phyloP scores from a whole-genome alignment of 2,113 vertebrate genomes.

The Paracanthobrama guichenoti region DNA sequence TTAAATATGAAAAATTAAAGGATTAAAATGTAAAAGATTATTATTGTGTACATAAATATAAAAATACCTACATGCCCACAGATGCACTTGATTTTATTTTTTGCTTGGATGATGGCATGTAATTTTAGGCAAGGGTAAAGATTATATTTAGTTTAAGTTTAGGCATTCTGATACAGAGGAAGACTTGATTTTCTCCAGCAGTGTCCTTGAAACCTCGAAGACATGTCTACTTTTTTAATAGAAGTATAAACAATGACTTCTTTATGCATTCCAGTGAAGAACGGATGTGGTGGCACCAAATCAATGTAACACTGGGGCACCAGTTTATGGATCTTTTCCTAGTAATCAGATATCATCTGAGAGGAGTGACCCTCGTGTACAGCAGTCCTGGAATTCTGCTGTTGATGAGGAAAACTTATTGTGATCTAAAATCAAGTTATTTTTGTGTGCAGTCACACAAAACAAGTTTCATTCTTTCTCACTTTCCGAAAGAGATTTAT shows the following conservation, averaged over 20 bases:
- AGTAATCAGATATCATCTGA: conserved; percentile 1
- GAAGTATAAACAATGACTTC: conserved; percentile 9
- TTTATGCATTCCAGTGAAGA: not conserved
- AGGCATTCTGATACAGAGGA: not conserved
- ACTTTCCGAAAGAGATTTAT: conserved; percentile 16
- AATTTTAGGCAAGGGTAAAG: too few species aligned
- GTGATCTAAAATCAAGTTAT: not conserved
- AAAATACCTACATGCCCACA: too few species aligned
- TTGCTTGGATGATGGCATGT: too few species aligned
- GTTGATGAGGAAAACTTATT: not conserved
- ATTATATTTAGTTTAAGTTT: not conserved
- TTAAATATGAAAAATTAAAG: too few species aligned
- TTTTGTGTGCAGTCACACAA: not conserved
- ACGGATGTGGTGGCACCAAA: not conserved
- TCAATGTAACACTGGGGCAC: not conserved
- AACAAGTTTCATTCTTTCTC: not conserved
- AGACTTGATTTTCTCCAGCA: not conserved
- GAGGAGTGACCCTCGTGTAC: not conserved
- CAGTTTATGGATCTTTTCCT: not conserved
- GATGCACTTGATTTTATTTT: too few species aligned
- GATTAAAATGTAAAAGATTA: too few species aligned
- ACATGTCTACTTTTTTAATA: conserved; percentile 9
- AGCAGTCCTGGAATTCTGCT: not conserved
- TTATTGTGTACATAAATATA: too few species aligned
- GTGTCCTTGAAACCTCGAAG: conserved; percentile 25